phyloP scores from a whole-genome alignment of 2,888 invertebrate genomes.

The Hermaeophaga mercurialis region DNA sequence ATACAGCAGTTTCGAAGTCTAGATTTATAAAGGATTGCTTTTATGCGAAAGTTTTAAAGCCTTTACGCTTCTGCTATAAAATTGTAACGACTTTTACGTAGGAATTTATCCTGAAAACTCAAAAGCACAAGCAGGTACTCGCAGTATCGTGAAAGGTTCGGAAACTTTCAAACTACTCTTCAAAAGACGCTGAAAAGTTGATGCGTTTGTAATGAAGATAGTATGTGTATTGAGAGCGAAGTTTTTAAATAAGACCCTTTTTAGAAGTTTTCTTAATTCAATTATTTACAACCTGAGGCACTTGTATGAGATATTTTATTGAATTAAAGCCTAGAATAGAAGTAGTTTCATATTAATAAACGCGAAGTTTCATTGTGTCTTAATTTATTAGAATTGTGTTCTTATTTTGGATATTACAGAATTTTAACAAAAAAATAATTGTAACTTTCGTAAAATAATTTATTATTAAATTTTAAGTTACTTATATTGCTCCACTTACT shows the following conservation, averaged over 20 bases:
- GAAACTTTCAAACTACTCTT: slow-evolving; percentile 35
- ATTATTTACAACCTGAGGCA: slow-evolving; percentile 11
- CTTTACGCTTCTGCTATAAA: slow-evolving; percentile 43
- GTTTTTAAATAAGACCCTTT: slow-evolving; percentile 27
- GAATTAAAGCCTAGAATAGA: no score
- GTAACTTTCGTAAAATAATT: no score
- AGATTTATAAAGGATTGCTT: slow-evolving; percentile 46
- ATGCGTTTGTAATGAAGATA: slow-evolving; percentile 35
- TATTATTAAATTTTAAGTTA: no score
- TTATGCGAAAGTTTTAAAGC: slow-evolving; percentile 45
- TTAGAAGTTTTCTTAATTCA: slow-evolving; percentile 15
- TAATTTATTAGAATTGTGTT: no score
- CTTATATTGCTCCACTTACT: no score
- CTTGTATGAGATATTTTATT: slow-evolving; percentile 17
- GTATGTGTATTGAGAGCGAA: slow-evolving; percentile 30
- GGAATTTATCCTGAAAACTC: slow-evolving; percentile 39
- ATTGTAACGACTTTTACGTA: slow-evolving; percentile 46
- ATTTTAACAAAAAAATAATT: no score
- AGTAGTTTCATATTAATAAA: no score
- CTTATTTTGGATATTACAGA: no score
- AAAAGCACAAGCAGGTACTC: slow-evolving; percentile 39
- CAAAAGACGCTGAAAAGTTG: slow-evolving; percentile 37
- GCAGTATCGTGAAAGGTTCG: slow-evolving; percentile 33
- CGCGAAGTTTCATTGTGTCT: no score
- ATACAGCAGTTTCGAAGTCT: slow-evolving; percentile 41